Conservation (phyloP, 1,140 invertebrate genomes). For the Amyelois transitella region DNA sequence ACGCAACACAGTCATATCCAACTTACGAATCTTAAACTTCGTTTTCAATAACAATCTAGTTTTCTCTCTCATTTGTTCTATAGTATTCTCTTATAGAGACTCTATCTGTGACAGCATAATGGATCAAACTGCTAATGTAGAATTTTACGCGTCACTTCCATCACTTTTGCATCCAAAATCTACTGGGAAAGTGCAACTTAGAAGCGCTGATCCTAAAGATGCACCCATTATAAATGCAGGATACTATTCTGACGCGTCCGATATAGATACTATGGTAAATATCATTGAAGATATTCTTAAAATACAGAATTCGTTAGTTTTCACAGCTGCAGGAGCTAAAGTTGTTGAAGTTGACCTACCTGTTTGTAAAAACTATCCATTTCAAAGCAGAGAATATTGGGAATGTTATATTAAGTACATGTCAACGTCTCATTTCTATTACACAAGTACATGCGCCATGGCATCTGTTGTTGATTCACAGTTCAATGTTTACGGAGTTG, state of each 20-base stretch:
- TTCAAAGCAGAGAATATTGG: conserved; percentile 45
- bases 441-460: conserved; percentile 73
- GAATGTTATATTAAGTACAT: conserved; percentile 51
- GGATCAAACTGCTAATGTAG: not conserved
- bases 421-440: conserved; percentile 56
- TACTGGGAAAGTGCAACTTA: conserved; percentile 62
- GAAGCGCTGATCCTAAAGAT: conserved; percentile 69
- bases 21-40: conserved; percentile 9
- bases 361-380: not conserved
- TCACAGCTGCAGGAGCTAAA: conserved; percentile 9
- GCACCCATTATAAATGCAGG: conserved; percentile 76
- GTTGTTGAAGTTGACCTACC: conserved; percentile 9
- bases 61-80: not conserved
- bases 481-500: conserved; percentile 54
- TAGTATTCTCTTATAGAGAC: conserved; percentile 1
- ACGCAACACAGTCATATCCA: conserved; percentile 2
- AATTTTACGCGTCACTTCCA: conserved; percentile 3
- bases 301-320: conserved; percentile 9
- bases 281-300: conserved; percentile 12
- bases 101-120: not conserved
- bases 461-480: conserved; percentile 62
- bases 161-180: conserved; percentile 68
- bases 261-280: conserved; percentile 29
- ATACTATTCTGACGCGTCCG: conserved; percentile 60
- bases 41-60: not conserved